Percentiles rank a stretch among this genome's conserved stretches.
Evolutionary conservation across 2,113 vertebrate genomes (phyloP).

Genomic region (Dolichotis patagonum): DNA sequence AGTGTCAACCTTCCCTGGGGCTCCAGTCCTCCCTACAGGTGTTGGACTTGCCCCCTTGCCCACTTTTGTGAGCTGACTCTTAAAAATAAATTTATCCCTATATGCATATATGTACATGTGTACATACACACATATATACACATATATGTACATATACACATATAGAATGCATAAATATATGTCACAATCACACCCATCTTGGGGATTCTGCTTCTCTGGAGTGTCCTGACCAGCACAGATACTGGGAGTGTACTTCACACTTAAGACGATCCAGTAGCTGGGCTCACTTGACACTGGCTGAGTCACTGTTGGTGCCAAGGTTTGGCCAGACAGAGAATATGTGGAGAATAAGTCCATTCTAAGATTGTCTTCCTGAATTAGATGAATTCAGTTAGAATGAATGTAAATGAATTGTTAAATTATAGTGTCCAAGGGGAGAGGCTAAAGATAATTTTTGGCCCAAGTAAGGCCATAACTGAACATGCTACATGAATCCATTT

Average conservation of each 20-base stretch:
- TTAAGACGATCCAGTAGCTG: neutral
- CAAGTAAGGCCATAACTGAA: neutral
- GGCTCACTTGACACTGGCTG: neutral
- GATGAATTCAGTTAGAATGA: neutral
- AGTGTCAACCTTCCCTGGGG: fast-evolving
- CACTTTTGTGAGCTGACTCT: neutral
- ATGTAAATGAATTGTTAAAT: neutral
- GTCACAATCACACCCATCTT: neutral
- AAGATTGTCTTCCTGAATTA: neutral
- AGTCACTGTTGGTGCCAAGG: neutral
- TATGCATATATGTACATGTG: neutral
- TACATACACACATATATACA: neutral
- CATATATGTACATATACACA: neutral
- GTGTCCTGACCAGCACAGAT: neutral
- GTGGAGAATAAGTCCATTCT: neutral
- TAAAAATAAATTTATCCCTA: neutral
- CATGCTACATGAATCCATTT: neutral
- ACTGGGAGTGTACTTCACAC: neutral
- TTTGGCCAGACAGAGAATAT: neutral
- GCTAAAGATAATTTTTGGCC: neutral
- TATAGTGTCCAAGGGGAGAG: neutral
- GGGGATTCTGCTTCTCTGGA: neutral
- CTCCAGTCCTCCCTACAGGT: neutral
- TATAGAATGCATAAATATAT: neutral
- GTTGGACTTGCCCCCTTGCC: neutral